Evolutionary conservation across 2,888 invertebrate species (phyloP).

Genomic region (Lepidocyrtinus sp.): DNA sequence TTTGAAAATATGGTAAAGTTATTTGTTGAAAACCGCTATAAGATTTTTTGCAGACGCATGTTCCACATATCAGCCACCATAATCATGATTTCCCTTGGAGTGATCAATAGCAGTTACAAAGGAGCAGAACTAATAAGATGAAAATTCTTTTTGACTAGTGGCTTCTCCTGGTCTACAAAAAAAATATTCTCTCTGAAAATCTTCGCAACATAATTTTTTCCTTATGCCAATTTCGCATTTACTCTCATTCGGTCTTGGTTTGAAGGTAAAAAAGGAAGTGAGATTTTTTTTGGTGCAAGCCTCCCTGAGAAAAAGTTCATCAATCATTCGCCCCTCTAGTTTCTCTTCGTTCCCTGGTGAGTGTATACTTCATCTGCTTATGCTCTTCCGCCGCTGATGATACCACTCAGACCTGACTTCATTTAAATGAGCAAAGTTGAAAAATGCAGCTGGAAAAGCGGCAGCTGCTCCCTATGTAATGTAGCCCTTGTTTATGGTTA

Average conservation of each 20-base stretch:
- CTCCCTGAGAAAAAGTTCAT: slow-evolving; percentile 53
- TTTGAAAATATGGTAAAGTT: neutral
- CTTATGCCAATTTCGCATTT: neutral
- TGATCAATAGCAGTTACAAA: slow-evolving; percentile 52
- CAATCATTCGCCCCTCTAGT: slow-evolving; percentile 49
- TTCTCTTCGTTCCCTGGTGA: slow-evolving; percentile 37
- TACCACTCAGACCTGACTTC: slow-evolving; percentile 36
- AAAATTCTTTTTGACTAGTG: slow-evolving; percentile 49
- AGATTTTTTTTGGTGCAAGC: slow-evolving; percentile 50
- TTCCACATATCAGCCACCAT: neutral
- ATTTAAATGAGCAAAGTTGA: slow-evolving; percentile 34
- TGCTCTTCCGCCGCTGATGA: slow-evolving; percentile 1
- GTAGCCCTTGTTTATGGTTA: slow-evolving; percentile 7
- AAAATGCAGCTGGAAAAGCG: slow-evolving; percentile 36
- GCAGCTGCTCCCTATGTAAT: slow-evolving; percentile 34
- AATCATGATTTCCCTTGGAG: slow-evolving; percentile 15
- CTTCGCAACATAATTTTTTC: slow-evolving; percentile 16
- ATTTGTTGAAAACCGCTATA: slow-evolving; percentile 11
- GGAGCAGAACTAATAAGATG: slow-evolving; percentile 53
- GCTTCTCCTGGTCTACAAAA: slow-evolving; percentile 21
- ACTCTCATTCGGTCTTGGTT: slow-evolving; percentile 13
- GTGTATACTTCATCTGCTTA: slow-evolving; percentile 19
- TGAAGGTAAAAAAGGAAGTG: slow-evolving; percentile 4
- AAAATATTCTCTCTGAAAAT: slow-evolving; percentile 20
- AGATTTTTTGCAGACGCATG: neutral